Base-by-base conservation (phyloP, 2,888 invertebrate species). In the Polyommatus icarus region DNA sequence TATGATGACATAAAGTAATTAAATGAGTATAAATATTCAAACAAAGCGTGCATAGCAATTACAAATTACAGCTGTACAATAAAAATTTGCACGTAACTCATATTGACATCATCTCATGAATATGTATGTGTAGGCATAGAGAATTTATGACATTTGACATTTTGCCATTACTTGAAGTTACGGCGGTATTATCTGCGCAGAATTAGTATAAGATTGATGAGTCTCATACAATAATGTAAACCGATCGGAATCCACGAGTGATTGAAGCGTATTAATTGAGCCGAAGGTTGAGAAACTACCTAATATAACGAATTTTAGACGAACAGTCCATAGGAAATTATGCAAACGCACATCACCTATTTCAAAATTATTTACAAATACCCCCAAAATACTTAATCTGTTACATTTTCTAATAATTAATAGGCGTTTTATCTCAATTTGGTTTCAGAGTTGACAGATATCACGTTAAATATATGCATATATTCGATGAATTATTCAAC, bases 171-270 rank as follows among this genome's bases (percentile, higher is more conserved):
- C 71, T 18, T 50, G 54, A 29, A 75, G 20, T 50, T 24, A 29
- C 32, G 75, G 24, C 18, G 7, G 24, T 54, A 83, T 81, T 83
- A 82, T 83, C 80, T 78, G 79, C 71, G 80, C 81, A 80, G 81
- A 80, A 80, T 80, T 78, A 79, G 80, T 79, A 76, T 77, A 82
- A 83, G 83, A 83, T 83, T 83, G 83, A 83, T 83, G 83, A 82
- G 82, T 78, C 81, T 83, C 80, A 79, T 78, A 79, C 78, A 82
- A 80, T 80, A 81, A 81, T 81, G 80, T 80, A 80, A 79, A 80
- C 77, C 78, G 72, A 78, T 76, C 80, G 79, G 80, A 82, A 80
- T 82, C 82, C 81, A 81, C 79, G 79, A 76, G 82, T 83, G 83
- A 83, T 83, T 83, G 82, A 80, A 80, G 67, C 77, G 75, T 73